Conservation (phyloP, 2,888 invertebrate species). For the Eilema griseolum region DNA sequence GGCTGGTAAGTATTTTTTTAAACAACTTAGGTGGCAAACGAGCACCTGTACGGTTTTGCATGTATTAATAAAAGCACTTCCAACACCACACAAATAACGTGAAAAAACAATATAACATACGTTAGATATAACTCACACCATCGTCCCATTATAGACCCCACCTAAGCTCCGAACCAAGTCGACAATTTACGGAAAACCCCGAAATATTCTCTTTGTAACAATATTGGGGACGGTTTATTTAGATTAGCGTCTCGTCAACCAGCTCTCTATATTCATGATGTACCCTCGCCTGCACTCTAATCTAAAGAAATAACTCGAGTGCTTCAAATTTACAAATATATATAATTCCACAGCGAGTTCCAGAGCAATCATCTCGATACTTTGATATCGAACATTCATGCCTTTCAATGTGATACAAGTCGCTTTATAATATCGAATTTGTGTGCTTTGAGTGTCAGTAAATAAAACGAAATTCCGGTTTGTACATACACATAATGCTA, state of each 20-base stretch:
- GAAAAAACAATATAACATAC: constrained; percentile 23
- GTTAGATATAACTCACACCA: constrained; percentile 25
- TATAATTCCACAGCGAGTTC: constrained; percentile 56
- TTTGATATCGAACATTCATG: constrained; percentile 50
- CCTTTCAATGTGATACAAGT: constrained; percentile 45
- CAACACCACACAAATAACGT: neutral
- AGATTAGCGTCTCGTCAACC: constrained; percentile 67
- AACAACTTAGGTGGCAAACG: no score
- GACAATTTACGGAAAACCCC: constrained; percentile 57
- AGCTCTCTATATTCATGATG: constrained; percentile 68
- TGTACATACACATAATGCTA: constrained; percentile 3
- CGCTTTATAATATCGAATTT: constrained; percentile 4
- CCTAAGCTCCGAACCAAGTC: constrained; percentile 46
- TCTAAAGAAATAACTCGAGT: constrained; percentile 52
- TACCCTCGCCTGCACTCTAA: constrained; percentile 56
- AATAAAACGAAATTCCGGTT: constrained; percentile 24
- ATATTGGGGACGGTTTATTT: constrained; percentile 66
- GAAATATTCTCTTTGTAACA: constrained; percentile 63
- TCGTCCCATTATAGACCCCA: constrained; percentile 30
- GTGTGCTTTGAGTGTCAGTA: constrained; percentile 15
- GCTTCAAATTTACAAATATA: constrained; percentile 57
- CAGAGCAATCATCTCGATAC: constrained; percentile 37
- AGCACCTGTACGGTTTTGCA: no score
- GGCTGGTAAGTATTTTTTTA: no score
- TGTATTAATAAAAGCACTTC: neutral